Evolutionary conservation across 2,113 vertebrate species (phyloP), one percentile per base, ranked within the genome.

Genomic region (Callospermophilus lateralis): DNA sequence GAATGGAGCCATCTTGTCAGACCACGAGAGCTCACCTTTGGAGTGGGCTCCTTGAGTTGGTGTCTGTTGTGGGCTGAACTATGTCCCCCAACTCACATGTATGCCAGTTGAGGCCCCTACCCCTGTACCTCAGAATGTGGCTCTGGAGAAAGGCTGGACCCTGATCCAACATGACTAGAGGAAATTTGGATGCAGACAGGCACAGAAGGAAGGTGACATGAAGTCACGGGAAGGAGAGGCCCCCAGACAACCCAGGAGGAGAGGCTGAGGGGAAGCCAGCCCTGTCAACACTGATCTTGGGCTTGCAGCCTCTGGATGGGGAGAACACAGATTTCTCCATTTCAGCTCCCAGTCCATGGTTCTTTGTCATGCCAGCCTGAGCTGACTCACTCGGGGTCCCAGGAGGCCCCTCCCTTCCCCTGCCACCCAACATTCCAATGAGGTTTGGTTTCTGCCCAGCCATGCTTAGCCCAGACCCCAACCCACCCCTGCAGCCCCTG

Each of bases 371-470:
- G 16, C 48, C 8, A 30, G 30, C 51, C 65, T 16, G 11, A 13
- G 89, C 15, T 68, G 61, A 90, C 22, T 1, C 20, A 70, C 3
- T 17, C 20, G 0, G 42, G 26, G 61, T 26, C 37, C 53, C 17
- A 4, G 32, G 24, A n/a, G 22, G 48, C 0, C 4, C 26, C 15
- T 1, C 0, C 20, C 42, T 9, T 11, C 20, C 22, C 5, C 34
- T 17, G 1, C 48, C 45, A 20, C 58, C 39, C 9, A 6, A 1
- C 6, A 37, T 19, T 63, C 73, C 37, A 37, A 68, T 0, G 42
- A 70, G 20, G 34, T 48, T 6, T 0, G 6, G 9, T 22, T 39
- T 77, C 89, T 30, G 22, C 15, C 16, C 53, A 39, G 73, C 53
- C 53, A 72, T 34, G 45, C 73, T 1, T 1, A 79, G 58, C 58